Conservation (phyloP, 2,888 invertebrate species). For the Hyalella azteca region DNA sequence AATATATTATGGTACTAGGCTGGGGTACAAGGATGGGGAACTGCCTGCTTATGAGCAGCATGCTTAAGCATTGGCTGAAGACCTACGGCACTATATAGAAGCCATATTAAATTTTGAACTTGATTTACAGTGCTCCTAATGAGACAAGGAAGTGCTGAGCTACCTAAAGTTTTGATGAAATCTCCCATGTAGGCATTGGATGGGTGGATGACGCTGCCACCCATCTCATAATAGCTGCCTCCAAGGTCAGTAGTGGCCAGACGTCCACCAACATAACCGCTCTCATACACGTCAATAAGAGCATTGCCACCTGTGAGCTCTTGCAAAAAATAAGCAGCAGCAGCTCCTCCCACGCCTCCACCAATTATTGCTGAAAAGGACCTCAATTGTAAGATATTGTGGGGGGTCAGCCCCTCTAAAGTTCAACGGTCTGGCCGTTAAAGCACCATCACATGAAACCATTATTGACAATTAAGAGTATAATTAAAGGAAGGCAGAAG, state of each 20-base stretch:
- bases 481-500: no score
- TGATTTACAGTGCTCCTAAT: conserved; percentile 11
- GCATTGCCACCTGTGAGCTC: conserved; percentile 60
- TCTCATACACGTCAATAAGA: conserved; percentile 69
- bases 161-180: conserved; percentile 68
- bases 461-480: no score
- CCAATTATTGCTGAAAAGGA: conserved; percentile 69
- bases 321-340: conserved; percentile 68
- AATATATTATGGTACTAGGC: no score
- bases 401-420: no score
- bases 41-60: no score
- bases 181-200: conserved; percentile 69
- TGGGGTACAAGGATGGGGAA: no score
- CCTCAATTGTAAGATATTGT: no score
- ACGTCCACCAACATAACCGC: conserved; percentile 68
- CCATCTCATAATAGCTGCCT: conserved; percentile 68
- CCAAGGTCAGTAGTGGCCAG: conserved; percentile 66
- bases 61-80: no score
- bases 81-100: no score
- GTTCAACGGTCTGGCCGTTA: no score
- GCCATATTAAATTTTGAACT: conserved; percentile 39
- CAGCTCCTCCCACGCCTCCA: conserved; percentile 71
- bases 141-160: conserved; percentile 42
- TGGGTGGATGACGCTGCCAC: conserved; percentile 70
- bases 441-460: no score